Evolutionary conservation across 1,140 invertebrate genomes (phyloP), one percentile per base, ranked within the genome.

Genomic region (Trinorchestia longiramus): DNA sequence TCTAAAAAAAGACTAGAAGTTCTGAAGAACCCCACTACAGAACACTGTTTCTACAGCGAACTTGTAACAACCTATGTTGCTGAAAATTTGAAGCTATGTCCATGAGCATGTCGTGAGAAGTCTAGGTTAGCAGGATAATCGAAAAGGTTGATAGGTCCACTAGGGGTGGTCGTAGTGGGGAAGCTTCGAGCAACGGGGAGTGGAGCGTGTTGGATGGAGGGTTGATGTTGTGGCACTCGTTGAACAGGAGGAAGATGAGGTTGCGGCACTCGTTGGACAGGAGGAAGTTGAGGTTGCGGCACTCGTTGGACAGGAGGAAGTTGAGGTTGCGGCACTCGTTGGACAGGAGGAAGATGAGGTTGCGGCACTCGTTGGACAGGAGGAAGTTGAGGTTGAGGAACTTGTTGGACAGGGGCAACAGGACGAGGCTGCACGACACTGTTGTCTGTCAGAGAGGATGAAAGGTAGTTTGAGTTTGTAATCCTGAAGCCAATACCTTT

Each of bases 401-500:
- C 53, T 41, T 95, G 90, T 88, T 96, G 96, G 95, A 95, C 96
- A 43, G 96, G 96, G 87, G 95, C 96, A 62, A 57, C 95, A 53
- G 95, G 95, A 44, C 87, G 44, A 8, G 95, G 95, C 41, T 11
- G 45, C 0, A 77, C 53, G 36, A 53, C 0, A 15, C 11, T 62
- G 57, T 92, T 53, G 43, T 62, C 95, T 6, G 92, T 41, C 6
- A 96, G 96, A 43, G 96, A 96, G n/a, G 96, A 6, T 41, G 43
- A 95, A 36, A 96, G 95, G 91, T 57, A 43, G 96, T 96, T 96
- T 28, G 96, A 96, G 23, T 96, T 96, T 57, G 95, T 96, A 23
- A 96, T 96, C 53, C 96, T 96, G 95, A 96, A 96, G 87, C 96
- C 96, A 95, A 96, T 96, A 42, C 96, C 96, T 41, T 77, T 91